Evolutionary conservation across 2,888 invertebrate species (phyloP).

Genomic region (Machimus atricapillus): DNA sequence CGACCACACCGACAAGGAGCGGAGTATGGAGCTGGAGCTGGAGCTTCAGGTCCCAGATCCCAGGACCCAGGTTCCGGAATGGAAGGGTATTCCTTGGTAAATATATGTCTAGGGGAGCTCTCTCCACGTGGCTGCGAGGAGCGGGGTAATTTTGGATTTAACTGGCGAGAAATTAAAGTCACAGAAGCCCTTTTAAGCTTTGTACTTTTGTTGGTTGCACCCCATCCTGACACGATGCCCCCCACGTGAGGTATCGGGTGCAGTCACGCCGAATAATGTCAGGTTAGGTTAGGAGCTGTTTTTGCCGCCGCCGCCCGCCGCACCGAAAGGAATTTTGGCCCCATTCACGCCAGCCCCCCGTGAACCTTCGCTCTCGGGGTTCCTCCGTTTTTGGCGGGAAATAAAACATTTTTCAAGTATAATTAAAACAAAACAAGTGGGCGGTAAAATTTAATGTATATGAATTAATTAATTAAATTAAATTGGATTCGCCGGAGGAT

Average conservation of each 20-base stretch:
- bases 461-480: slow-evolving; percentile 47
- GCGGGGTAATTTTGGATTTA: slow-evolving; percentile 15
- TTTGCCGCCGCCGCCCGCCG: not conserved
- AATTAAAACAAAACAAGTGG: slow-evolving; percentile 48
- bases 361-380: not conserved
- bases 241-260: slow-evolving; percentile 17
- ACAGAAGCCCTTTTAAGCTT: slow-evolving; percentile 22
- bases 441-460: slow-evolving; percentile 47
- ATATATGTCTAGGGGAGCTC: slow-evolving; percentile 6
- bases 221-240: not conserved
- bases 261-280: slow-evolving; percentile 3
- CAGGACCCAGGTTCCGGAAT: not conserved
- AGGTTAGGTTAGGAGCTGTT: not conserved
- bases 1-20: not conserved
- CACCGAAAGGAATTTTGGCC: not conserved
- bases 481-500: slow-evolving; percentile 42
- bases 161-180: slow-evolving; percentile 36
- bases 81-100: slow-evolving; percentile 24
- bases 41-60: not conserved
- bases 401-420: slow-evolving; percentile 44
- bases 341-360: not conserved
- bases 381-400: not conserved
- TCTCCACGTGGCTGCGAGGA: not conserved
- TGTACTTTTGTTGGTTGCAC: slow-evolving; percentile 18
- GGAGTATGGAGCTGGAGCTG: not conserved